Evolutionary conservation across 1,140 invertebrate genomes (phyloP).

Genomic region (Drosophila punjabiensis): DNA sequence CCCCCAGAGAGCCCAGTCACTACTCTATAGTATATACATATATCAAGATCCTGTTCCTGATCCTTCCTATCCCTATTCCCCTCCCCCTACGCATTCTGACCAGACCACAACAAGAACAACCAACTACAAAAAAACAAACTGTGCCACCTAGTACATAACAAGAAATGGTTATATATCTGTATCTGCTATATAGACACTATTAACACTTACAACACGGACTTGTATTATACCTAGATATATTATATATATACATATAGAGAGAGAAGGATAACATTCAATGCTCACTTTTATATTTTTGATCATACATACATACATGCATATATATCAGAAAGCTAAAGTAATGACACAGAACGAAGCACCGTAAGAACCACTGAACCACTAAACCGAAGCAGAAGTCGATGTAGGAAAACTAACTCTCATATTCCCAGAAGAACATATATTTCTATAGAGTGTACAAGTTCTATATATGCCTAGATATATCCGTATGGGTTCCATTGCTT

Average conservation of each 20-base stretch:
- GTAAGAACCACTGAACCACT: conserved; percentile 67
- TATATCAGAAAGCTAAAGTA: conserved; percentile 54
- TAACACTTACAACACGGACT: conserved; percentile 51
- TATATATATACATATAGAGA: conserved; percentile 41
- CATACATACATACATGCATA: conserved; percentile 62
- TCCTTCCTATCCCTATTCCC: neutral
- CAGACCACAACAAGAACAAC: conserved; percentile 53
- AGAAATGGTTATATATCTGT: conserved; percentile 79
- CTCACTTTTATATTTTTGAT: conserved; percentile 83
- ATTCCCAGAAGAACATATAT: conserved; percentile 43
- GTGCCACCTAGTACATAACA: conserved; percentile 84
- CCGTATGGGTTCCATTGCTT: conserved; percentile 35
- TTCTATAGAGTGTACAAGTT: conserved; percentile 54
- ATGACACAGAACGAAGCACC: conserved; percentile 62
- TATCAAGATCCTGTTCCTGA: conserved; percentile 18
- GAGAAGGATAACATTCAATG: conserved; percentile 62
- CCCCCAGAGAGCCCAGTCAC: neutral
- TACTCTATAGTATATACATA: conserved; percentile 34
- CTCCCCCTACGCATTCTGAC: conserved; percentile 41
- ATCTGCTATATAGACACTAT: conserved; percentile 61
- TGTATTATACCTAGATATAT: conserved; percentile 56
- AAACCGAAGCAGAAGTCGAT: conserved; percentile 31
- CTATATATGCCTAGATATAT: conserved; percentile 36
- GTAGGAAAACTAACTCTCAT: conserved; percentile 28
- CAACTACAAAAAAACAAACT: conserved; percentile 70